A percentile compares a stretch with the other conserved stretches of the same genome.
phyloP scores from a whole-genome alignment of 2,888 invertebrate species.

The Ichneumoninae sp. region DNA sequence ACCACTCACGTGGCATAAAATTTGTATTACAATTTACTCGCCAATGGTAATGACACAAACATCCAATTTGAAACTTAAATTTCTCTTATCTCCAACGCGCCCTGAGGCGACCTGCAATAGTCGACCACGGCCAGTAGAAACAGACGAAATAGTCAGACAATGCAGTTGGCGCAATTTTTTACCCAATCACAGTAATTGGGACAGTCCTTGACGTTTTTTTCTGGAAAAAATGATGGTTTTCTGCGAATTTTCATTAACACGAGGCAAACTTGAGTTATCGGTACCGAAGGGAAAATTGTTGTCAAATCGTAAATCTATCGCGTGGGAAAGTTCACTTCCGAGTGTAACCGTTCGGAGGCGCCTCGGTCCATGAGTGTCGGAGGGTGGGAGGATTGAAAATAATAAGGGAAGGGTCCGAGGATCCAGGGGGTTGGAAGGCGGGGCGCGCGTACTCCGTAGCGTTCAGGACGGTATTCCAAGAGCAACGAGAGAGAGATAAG shows the following conservation, averaged over 20 bases:
- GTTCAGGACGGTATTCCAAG: conserved; percentile 66
- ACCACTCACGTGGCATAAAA: not conserved
- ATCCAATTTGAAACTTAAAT: not conserved
- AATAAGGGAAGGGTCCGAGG: conserved; percentile 66
- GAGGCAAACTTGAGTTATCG: not conserved
- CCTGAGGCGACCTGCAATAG: not conserved
- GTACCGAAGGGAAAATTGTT: not conserved
- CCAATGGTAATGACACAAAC: not conserved
- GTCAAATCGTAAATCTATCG: conserved; percentile 20
- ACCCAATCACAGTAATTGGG: not conserved
- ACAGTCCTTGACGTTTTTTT: not conserved
- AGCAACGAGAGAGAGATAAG: conserved; percentile 52
- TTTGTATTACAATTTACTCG: not conserved
- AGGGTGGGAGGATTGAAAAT: conserved; percentile 54
- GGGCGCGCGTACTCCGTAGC: conserved; percentile 75
- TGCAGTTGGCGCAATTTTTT: not conserved
- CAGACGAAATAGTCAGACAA: not conserved
- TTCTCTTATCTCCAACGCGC: not conserved
- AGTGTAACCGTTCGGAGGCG: conserved; percentile 66
- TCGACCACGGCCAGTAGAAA: not conserved
- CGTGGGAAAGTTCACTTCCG: conserved; percentile 51
- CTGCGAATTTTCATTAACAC: not conserved
- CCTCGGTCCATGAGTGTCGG: conserved; percentile 54
- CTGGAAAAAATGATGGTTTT: not conserved
- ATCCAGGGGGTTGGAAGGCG: conserved; percentile 73